phyloP scores from a whole-genome alignment of 2,797 vertebrate species.

The Furcifer pardalis region DNA sequence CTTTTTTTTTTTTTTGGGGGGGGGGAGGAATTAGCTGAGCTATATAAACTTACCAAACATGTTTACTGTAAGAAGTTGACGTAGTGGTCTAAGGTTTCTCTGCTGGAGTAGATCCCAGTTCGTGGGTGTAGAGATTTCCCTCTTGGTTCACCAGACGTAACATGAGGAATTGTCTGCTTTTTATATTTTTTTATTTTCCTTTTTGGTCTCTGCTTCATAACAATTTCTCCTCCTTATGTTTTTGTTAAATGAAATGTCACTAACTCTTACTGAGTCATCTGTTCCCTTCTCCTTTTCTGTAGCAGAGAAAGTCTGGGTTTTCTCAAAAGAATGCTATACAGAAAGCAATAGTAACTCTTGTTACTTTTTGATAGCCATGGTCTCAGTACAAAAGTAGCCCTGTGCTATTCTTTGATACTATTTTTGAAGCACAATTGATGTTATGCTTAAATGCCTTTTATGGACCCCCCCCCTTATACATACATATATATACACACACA shows the following conservation, averaged over 20 bases:
- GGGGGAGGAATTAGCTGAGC: slow-evolving; percentile 50
- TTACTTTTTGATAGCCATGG: slow-evolving; percentile 55
- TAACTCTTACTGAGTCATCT: slow-evolving; percentile 70
- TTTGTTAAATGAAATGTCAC: slow-evolving; percentile 71
- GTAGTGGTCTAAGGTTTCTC: slow-evolving; percentile 91
- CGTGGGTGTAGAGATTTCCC: slow-evolving; percentile 85
- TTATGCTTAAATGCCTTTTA: slow-evolving; percentile 53
- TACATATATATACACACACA: slow-evolving; percentile 36
- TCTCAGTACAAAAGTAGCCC: not conserved
- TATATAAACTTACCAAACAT: slow-evolving; percentile 87
- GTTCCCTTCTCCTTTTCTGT: slow-evolving; percentile 54
- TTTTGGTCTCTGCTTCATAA: slow-evolving; percentile 66
- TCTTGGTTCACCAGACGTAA: slow-evolving; percentile 86
- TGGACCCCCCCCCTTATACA: not conserved
- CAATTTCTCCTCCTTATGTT: slow-evolving; percentile 69
- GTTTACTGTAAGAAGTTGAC: slow-evolving; percentile 89
- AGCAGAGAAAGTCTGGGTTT: slow-evolving; percentile 63
- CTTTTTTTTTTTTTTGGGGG: not conserved
- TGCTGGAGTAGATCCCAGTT: slow-evolving; percentile 85
- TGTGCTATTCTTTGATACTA: slow-evolving; percentile 13
- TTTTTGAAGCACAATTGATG: not conserved
- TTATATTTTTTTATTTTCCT: slow-evolving; percentile 65
- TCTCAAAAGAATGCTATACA: slow-evolving; percentile 65
- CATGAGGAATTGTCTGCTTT: slow-evolving; percentile 82
- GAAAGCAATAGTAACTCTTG: slow-evolving; percentile 48